These are phyloP conservation scores for Marmota flaviventris DNA, from an alignment of 2,113 vertebrate species.

Conservation along the genomic window DNA sequence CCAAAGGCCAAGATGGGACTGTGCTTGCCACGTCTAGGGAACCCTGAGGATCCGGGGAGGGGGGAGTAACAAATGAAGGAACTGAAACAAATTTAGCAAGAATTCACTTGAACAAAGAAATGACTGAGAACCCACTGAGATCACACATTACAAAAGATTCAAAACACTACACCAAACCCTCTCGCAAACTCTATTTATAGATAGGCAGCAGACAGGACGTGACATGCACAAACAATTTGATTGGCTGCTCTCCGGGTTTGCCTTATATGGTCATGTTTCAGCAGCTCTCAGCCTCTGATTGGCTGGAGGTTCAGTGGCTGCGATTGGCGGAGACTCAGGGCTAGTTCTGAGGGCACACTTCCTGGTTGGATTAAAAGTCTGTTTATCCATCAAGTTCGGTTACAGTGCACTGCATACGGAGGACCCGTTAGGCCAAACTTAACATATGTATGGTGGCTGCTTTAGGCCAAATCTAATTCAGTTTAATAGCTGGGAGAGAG, in stretches of 20 bases:
- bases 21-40: neutral
- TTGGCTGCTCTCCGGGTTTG: neutral
- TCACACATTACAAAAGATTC: neutral
- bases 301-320: neutral
- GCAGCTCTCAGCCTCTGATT: neutral
- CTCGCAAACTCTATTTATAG: neutral
- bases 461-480: neutral
- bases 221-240: neutral
- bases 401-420: neutral
- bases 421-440: neutral
- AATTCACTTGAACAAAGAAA: neutral
- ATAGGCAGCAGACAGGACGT: neutral
- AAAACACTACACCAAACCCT: neutral
- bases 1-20: neutral
- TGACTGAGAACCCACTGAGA: neutral
- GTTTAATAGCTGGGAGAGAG: neutral
- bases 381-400: neutral
- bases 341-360: neutral
- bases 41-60: too few relatives aligned
- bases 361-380: neutral
- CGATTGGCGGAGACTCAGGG: neutral
- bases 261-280: neutral
- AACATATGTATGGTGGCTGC: neutral
- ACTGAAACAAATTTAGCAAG: neutral
- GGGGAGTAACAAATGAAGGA: neutral